Evolutionary conservation across 1,140 invertebrate species (phyloP).

Genomic region (Manduca sexta): DNA sequence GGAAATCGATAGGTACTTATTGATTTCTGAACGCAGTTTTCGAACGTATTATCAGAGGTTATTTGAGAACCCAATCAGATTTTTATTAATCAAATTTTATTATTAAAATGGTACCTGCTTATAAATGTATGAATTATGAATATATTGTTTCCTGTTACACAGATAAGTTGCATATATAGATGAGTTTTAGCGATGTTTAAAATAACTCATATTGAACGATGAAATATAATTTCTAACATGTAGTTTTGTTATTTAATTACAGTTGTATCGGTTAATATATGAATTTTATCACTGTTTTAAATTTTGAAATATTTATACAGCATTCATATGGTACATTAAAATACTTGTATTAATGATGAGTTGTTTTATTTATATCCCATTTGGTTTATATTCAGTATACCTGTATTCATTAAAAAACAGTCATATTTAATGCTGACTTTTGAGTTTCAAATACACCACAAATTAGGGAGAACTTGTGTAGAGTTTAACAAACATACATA

Average conservation of each 20-base stretch:
- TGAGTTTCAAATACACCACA: no score
- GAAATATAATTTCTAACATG: constrained; percentile 54
- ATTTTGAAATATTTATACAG: constrained; percentile 75
- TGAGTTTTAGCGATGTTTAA: constrained; percentile 30
- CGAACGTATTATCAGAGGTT: background rate
- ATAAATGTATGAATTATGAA: constrained; percentile 34
- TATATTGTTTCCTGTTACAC: constrained; percentile 26
- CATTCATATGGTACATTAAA: constrained; percentile 72
- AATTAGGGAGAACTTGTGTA: no score
- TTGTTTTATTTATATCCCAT: constrained; percentile 34
- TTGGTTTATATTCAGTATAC: background rate
- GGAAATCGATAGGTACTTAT: constrained; percentile 12
- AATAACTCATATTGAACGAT: constrained; percentile 34
- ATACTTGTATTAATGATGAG: constrained; percentile 61
- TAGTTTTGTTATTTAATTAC: constrained; percentile 53
- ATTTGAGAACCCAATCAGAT: background rate
- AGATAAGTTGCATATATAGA: constrained; percentile 24
- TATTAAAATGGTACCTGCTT: constrained; percentile 47
- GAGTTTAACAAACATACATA: no score
- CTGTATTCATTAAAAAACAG: background rate
- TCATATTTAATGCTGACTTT: no score
- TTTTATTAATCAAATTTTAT: background rate
- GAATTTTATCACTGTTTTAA: constrained; percentile 76
- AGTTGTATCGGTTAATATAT: constrained; percentile 66
- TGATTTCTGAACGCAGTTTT: background rate